Evolutionary conservation across 2,797 vertebrate species (phyloP).

Genomic region (Aulostomus chinensis): DNA sequence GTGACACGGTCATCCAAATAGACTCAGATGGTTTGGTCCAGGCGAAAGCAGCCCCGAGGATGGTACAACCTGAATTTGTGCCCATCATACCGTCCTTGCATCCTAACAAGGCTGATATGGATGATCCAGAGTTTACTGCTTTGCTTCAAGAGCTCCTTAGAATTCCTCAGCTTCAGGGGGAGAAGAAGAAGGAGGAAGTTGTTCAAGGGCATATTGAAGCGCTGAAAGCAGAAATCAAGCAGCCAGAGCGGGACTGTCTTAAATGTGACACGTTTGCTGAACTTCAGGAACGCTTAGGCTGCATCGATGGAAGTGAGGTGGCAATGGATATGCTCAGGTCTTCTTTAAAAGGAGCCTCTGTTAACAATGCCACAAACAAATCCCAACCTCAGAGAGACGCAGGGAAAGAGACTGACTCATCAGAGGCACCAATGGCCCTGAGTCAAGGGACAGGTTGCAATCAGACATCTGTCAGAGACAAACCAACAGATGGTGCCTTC

Average conservation of each 20-base stretch:
- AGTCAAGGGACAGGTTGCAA: slow-evolving; percentile 37
- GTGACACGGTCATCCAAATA: slow-evolving; percentile 94
- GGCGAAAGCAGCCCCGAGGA: slow-evolving; percentile 83
- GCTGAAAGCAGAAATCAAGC: slow-evolving; percentile 41
- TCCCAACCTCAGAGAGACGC: slow-evolving; percentile 55
- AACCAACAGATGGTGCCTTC: slow-evolving; percentile 49
- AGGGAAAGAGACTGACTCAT: slow-evolving; percentile 28
- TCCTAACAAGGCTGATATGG: slow-evolving; percentile 81
- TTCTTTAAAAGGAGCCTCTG: slow-evolving; percentile 80
- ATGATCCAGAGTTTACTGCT: slow-evolving; percentile 70
- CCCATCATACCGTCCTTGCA: slow-evolving; percentile 95
- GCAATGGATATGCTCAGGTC: slow-evolving; percentile 77
- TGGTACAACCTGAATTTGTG: slow-evolving; percentile 90
- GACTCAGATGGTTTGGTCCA: slow-evolving; percentile 88
- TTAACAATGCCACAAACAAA: slow-evolving; percentile 63
- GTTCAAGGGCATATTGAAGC: slow-evolving; percentile 34
- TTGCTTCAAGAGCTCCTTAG: slow-evolving; percentile 74
- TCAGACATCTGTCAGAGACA: slow-evolving; percentile 41
- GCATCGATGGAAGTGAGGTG: slow-evolving; percentile 91
- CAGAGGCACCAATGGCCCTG: slow-evolving; percentile 31
- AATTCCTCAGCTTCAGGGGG: slow-evolving; percentile 66
- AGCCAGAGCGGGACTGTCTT: slow-evolving; percentile 88
- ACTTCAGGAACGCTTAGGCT: slow-evolving; percentile 94
- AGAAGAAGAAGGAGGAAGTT: slow-evolving; percentile 51
- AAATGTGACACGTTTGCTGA: slow-evolving; percentile 99